A percentile compares a stretch with the other conserved stretches of the same genome.
These are phyloP conservation scores for Cybosia mesomella DNA, from an alignment of 2,888 invertebrate genomes.

Conservation along the genomic window DNA sequence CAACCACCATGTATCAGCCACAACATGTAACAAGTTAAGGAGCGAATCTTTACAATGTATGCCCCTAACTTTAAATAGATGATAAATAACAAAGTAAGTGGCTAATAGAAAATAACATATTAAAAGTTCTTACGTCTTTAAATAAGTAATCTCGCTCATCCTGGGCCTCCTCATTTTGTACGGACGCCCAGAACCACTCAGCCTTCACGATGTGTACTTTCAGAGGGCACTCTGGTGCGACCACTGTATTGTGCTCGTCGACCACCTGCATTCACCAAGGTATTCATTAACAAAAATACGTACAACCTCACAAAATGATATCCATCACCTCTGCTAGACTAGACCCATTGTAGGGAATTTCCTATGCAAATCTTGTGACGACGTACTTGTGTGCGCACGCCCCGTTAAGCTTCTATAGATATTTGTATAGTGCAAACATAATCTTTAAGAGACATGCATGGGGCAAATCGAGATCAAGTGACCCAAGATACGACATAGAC, in stretches of 20 bases:
- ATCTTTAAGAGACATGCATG: conserved; percentile 65
- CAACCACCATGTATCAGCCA: no score
- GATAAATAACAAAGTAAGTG: neutral
- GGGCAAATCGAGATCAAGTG: conserved; percentile 51
- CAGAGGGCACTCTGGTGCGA: conserved; percentile 90
- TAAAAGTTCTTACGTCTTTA: conserved; percentile 89
- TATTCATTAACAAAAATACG: conserved; percentile 30
- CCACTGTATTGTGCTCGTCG: conserved; percentile 91
- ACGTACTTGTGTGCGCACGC: conserved; percentile 58
- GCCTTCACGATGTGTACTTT: conserved; percentile 94
- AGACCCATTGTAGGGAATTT: conserved; percentile 38
- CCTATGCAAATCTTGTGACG: conserved; percentile 43
- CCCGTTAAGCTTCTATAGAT: conserved; percentile 63
- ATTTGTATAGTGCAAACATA: conserved; percentile 51
- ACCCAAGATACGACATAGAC: conserved; percentile 42
- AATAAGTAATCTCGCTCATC: conserved; percentile 96
- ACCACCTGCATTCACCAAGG: conserved; percentile 89
- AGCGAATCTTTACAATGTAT: no score
- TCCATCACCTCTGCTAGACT: conserved; percentile 41
- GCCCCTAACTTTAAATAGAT: neutral
- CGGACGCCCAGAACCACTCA: conserved; percentile 99
- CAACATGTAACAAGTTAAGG: no score
- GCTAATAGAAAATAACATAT: neutral
- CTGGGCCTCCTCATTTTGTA: conserved; percentile 97
- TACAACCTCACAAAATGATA: conserved; percentile 26